phyloP scores from a whole-genome alignment of 2,888 invertebrate genomes.

The Drosophila multiciliata region DNA sequence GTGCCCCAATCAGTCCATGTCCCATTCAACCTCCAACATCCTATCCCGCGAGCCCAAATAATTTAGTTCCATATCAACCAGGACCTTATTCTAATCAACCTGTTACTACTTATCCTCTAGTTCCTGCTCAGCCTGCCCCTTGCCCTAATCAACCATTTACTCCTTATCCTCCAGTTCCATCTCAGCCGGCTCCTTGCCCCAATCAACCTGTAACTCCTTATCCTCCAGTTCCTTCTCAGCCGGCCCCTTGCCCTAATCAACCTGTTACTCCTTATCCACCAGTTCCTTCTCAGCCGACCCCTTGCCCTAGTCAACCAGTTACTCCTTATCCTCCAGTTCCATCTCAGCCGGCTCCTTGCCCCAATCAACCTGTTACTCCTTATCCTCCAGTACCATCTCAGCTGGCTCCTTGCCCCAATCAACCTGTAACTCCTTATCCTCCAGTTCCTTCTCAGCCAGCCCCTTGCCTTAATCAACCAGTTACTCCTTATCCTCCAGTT shows the following conservation, averaged over 20 bases:
- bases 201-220: conserved; percentile 16
- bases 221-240: neutral
- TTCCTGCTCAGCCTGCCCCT: too few relatives aligned
- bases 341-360: conserved; percentile 5
- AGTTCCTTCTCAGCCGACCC: conserved; percentile 1
- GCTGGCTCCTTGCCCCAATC: neutral
- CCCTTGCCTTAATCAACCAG: conserved; percentile 9
- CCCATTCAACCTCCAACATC: conserved; percentile 13
- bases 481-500: conserved; percentile 11
- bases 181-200: conserved; percentile 13
- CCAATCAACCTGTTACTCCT: conserved; percentile 8
- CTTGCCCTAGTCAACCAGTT: conserved; percentile 18
- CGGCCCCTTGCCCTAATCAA: neutral
- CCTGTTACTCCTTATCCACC: conserved; percentile 9
- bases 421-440: conserved; percentile 11
- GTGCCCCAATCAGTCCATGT: conserved; percentile 8
- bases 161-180: conserved; percentile 13
- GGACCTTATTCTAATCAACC: too few relatives aligned
- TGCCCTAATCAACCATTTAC: conserved; percentile 1
- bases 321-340: conserved; percentile 12
- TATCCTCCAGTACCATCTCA: conserved; percentile 8
- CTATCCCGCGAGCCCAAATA: conserved; percentile 12
- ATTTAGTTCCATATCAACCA: conserved; percentile 2
- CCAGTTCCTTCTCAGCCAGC: conserved; percentile 4
- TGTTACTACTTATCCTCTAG: too few relatives aligned